These are phyloP conservation scores for Cavia aperea DNA, from an alignment of 2,113 vertebrate species.

Conservation along the genomic window DNA sequence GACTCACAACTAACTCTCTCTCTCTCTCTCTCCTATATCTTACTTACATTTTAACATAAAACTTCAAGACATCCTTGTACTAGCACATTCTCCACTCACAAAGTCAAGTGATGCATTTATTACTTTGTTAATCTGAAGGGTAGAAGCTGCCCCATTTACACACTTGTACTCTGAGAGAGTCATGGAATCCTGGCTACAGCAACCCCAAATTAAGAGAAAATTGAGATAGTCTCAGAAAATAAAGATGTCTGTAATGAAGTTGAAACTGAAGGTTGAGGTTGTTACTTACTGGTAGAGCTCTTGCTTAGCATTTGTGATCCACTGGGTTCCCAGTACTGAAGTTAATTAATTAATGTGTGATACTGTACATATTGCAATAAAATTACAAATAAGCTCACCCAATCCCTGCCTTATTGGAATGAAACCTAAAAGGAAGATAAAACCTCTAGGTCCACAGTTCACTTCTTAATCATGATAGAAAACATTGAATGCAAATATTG, in stretches of 20 bases:
- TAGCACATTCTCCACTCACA: not conserved
- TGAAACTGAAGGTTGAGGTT: not conserved
- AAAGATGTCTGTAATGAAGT: not conserved
- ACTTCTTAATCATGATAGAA: not conserved
- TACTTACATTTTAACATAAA: conserved; percentile 7
- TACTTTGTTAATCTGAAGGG: not conserved
- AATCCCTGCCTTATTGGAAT: not conserved
- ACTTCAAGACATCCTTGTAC: conserved; percentile 1
- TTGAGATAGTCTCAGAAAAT: not conserved
- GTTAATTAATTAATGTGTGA: not conserved
- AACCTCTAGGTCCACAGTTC: not conserved
- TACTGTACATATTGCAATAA: not conserved
- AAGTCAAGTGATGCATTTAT: not conserved
- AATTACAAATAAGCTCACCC: not conserved
- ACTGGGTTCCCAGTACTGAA: not conserved
- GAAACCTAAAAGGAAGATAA: not conserved
- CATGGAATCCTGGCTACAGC: not conserved
- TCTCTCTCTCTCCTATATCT: not conserved
- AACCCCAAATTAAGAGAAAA: not conserved
- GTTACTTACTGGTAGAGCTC: not conserved
- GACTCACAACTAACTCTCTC: not conserved
- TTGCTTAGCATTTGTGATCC: too few relatives aligned
- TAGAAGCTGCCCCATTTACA: not conserved
- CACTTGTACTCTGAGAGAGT: not conserved
- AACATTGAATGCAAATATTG: fast-evolving